Base-by-base conservation (phyloP, 2,797 vertebrate genomes). In the Hippocampus kuda region DNA sequence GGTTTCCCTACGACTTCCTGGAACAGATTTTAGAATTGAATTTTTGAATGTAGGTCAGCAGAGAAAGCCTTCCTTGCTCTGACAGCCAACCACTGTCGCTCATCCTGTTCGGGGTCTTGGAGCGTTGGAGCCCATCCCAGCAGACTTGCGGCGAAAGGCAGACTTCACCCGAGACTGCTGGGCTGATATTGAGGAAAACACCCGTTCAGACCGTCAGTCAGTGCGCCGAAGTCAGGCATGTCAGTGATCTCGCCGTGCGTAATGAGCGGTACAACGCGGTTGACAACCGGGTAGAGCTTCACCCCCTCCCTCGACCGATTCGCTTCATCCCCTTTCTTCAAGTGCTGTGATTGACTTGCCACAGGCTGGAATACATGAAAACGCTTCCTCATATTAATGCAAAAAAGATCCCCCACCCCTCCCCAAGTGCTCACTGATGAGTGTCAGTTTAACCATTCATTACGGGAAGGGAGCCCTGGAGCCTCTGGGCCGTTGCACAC, bases 391-490 rank as follows among this genome's bases (percentile, higher is more conserved):
- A 80, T 83, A 86, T 82, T 60, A 26, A 83, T 83, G 79, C 72
- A 82, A 30, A 59, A 30, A 13, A 16, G 26, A 59, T 27, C 20
- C 65, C 4, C 34, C 34, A 38, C 6, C 34, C 34, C 34, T 38
- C 34, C 34, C 30, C 49, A 18, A 65, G 66, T 72, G 68, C 48
- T 53, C 1, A 48, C 70, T 22, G 67, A 82, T 80, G 75, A 84
- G 79, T 83, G 82, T 85, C 80, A 87, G 77, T 77, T 85, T 81
- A 84, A 76, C 74, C 69, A 68, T 81, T 83, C 79, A 83, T 85
- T 82, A 75, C 86, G 75, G 74, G 77, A 1, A 54, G 72, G 75
- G 85, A 88, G 57, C 74, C 70, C 66, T 74, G 68, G 68, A 74
- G 74, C 76, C 71, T 81, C 34, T 68, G 66, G 73, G 71, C 76